Base-by-base conservation (phyloP, 2,797 vertebrate genomes). In the Halcyon leucocephala region DNA sequence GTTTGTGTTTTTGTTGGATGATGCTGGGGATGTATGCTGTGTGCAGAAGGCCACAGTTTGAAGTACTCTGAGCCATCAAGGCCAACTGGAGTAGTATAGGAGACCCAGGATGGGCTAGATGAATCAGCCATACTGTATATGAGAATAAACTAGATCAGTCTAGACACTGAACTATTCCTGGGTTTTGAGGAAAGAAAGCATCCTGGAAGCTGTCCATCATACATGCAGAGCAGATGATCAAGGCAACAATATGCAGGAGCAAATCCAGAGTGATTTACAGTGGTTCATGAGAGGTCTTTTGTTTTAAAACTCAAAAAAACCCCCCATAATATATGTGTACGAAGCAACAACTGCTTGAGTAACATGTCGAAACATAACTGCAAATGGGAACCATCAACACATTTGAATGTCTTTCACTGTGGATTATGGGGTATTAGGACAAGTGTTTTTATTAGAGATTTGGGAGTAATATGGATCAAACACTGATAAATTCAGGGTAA, bases 41-140 rank as follows among this genome's bases (percentile, higher is more conserved):
- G 2, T 29, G 39, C 48, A 82, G 57, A 49, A 48, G 15, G 39
- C 17, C 46, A 42, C 0, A 0, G 16, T 16, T 26, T n/a, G 35
- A 84, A 67, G 18, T 12, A 26, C 29, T 3, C 13, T 18, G 51
- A 81, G 78, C 49, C 31, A 57, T 22, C 31, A 65, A 67, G n/a
- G 35, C 35, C 25, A 29, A 35, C 29, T 64, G 31, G 55, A 86
- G 9, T 21, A 55, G 16, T 14, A 51, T 12, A 2, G 2, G 33
- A 25, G 28, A 52, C 5, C 4, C 1, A 3, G n/a, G 16, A 73
- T 15, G 19, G 17, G 33, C 22, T 74, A 49, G 20, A 86, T 42
- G 60, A 89, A 44, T 17, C 44, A 65, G 22, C 18, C 6, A 5
- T 10, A 12, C 8, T 35, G 39, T 29, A 2, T 5, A 11, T 15